Base-by-base conservation (phyloP, 2,888 invertebrate genomes). In the Scrobipalpa costella region DNA sequence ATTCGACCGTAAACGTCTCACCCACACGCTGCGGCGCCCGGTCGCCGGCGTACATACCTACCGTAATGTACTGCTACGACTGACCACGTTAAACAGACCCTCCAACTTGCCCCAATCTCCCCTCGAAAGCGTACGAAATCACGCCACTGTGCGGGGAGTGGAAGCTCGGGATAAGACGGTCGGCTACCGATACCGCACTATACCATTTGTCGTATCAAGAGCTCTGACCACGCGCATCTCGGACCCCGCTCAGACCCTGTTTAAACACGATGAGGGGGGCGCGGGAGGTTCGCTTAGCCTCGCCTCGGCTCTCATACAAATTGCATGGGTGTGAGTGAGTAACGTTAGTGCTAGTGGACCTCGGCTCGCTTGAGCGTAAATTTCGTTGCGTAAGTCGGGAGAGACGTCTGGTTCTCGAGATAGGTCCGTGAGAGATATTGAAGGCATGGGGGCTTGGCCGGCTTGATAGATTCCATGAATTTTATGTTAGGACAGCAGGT, bases 1-100 rank as follows among this genome's bases (percentile, higher is more conserved):
- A 88, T 86, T 86, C 88, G 80, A 86, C 90, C 90, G 90, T 90
- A 90, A 90, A 90, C 90, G 90, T 90, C 90, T 90, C 89, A 85
- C 90, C 89, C 90, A 90, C 89, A 86, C 86, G 84, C 85, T 82
- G 85, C 84, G 86, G 84, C 85, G 82, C 85, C 84, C 85, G 78
- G 79, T 88, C 81, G 85, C 86, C 86, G 85, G 83, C 83, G 84
- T 13, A 85, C 84, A 83, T 85, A 88, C 85, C 85, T 81, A 88
- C 85, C 80, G 76, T 81, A 84, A 85, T 84, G 83, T 83, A 84
- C 83, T 79, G 74, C 76, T 68, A 66, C 64, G 50, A 67, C 68
- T 69, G 66, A 34, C 89, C 86, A 83, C 62, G 68, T 1, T 63
- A 66, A 9, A 19, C 63, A 62, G 86, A 78, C 66, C 84, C 68